These are phyloP conservation scores for Neoniphon sammara DNA, from an alignment of 2,797 vertebrate genomes.

Conservation along the genomic window DNA sequence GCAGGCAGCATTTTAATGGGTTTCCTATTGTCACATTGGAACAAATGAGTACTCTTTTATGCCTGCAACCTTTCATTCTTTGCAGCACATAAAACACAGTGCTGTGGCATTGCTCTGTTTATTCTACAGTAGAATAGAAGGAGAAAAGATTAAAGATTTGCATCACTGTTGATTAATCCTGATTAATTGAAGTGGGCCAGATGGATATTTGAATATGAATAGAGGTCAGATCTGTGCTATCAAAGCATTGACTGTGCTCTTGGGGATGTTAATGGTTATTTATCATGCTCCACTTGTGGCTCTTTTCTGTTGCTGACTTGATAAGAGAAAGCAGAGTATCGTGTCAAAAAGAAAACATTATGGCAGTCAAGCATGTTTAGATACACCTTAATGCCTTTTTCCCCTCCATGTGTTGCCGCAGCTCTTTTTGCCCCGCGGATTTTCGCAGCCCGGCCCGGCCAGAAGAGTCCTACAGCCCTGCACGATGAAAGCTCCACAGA, in stretches of 20 bases:
- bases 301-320: slow-evolving; percentile 3
- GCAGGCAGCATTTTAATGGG: slow-evolving; percentile 56
- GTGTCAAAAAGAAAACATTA: slow-evolving; percentile 19
- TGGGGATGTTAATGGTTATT: slow-evolving; percentile 22
- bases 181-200: slow-evolving; percentile 37
- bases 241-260: slow-evolving; percentile 8
- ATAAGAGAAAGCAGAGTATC: neutral
- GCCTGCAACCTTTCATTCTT: slow-evolving; percentile 32
- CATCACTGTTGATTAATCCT: slow-evolving; percentile 39
- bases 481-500: slow-evolving; percentile 86
- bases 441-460: slow-evolving; percentile 89
- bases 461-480: slow-evolving; percentile 91
- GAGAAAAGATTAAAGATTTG: slow-evolving; percentile 36
- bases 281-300: slow-evolving; percentile 17
- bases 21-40: slow-evolving; percentile 46
- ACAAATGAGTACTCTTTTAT: slow-evolving; percentile 50
- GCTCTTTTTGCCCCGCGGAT: slow-evolving; percentile 94
- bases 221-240: slow-evolving; percentile 8
- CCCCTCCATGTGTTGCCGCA: slow-evolving; percentile 56
- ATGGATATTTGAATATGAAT: slow-evolving; percentile 50
- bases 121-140: slow-evolving; percentile 27
- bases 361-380: slow-evolving; percentile 8
- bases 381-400: slow-evolving; percentile 4
- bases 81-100: slow-evolving; percentile 34
- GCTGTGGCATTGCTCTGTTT: slow-evolving; percentile 36